Percentiles rank a stretch among this genome's conserved stretches.
Evolutionary conservation across 2,113 vertebrate species (phyloP).

Genomic region (Heterochromis multidens): DNA sequence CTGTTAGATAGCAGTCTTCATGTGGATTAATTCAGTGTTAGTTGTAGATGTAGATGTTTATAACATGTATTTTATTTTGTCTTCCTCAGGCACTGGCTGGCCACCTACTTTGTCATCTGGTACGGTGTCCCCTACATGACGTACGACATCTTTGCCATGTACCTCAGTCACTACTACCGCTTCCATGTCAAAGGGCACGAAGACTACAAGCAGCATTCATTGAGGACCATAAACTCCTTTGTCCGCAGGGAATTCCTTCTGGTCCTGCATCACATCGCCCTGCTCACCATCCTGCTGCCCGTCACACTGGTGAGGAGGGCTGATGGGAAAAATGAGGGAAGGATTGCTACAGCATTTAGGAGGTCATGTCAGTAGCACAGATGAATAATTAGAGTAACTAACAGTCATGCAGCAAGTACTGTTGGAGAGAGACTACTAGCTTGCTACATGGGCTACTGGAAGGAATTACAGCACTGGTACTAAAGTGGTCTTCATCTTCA

Average conservation of each 20-base stretch:
- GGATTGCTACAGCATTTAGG: neutral
- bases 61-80: neutral
- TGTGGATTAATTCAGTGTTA: neutral
- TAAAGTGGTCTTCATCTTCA: neutral
- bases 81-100: slow-evolving; percentile 87
- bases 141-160: slow-evolving; percentile 94
- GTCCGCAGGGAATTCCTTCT: slow-evolving; percentile 87
- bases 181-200: slow-evolving; percentile 74
- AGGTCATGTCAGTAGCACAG: neutral
- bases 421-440: neutral
- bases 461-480: neutral
- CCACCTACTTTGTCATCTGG: slow-evolving; percentile 86
- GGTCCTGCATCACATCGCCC: slow-evolving; percentile 89
- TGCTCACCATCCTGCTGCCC: slow-evolving; percentile 88
- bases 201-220: slow-evolving; percentile 77
- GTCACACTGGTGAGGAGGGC: slow-evolving; percentile 83
- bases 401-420: neutral
- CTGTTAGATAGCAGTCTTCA: neutral
- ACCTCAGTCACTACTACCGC: slow-evolving; percentile 92
- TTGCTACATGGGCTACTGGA: neutral
- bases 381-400: neutral
- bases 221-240: slow-evolving; percentile 80
- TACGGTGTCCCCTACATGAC: slow-evolving; percentile 93
- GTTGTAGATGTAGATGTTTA: neutral
- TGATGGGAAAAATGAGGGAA: neutral